Evolutionary conservation across 2,888 invertebrate genomes (phyloP).

Genomic region (Atethmia centrago): DNA sequence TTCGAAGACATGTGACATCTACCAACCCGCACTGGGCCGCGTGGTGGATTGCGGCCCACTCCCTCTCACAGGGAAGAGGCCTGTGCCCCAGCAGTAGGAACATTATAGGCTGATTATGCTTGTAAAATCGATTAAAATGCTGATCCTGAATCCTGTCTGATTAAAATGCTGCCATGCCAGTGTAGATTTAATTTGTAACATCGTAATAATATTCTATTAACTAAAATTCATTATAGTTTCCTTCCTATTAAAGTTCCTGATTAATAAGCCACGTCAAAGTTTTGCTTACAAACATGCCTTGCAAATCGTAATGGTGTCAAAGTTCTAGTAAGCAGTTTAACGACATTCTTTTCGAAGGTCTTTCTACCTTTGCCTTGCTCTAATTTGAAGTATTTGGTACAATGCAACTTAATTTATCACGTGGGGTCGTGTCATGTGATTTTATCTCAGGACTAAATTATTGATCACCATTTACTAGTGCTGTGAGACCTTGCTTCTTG

Average conservation of each 20-base stretch:
- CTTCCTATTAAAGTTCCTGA: conserved; percentile 13
- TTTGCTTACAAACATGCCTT: conserved; percentile 17
- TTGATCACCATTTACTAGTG: no score
- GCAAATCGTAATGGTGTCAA: conserved; percentile 33
- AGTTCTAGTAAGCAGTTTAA: conserved; percentile 22
- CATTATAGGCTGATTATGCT: no score
- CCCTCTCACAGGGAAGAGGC: no score
- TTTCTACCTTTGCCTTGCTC: conserved; percentile 46
- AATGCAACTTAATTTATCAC: conserved; percentile 15
- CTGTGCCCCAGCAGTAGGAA: no score
- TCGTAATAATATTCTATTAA: not conserved
- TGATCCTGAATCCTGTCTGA: not conserved
- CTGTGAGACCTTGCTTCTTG: no score
- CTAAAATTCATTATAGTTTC: not conserved
- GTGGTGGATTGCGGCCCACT: no score
- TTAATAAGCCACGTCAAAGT: conserved; percentile 19
- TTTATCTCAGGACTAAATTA: conserved; percentile 23
- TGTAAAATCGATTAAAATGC: no score
- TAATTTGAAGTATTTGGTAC: conserved; percentile 21
- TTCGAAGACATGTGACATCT: no score
- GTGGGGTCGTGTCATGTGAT: conserved; percentile 6
- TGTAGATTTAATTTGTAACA: not conserved
- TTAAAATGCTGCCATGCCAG: not conserved
- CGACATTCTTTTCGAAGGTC: conserved; percentile 49
- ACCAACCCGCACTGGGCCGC: no score